A percentile compares a stretch with the other conserved stretches of the same genome.
Evolutionary conservation across 2,113 vertebrate species (phyloP).

Genomic region (Gymnorhina tibicen): DNA sequence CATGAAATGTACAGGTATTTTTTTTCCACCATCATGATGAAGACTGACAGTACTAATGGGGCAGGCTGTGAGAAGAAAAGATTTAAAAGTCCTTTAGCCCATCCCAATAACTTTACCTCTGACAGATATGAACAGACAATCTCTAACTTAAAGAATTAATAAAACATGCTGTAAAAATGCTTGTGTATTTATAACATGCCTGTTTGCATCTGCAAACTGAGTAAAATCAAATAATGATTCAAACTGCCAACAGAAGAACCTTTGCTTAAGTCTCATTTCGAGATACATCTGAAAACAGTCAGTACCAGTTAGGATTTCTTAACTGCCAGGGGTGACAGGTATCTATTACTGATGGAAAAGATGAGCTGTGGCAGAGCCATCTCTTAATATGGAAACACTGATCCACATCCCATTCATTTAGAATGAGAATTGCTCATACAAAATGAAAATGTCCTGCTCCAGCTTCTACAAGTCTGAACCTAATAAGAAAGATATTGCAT

Average conservation of each 20-base stretch:
- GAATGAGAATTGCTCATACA: not conserved
- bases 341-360: conserved; percentile 7
- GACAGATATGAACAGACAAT: not conserved
- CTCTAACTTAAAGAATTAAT: not conserved
- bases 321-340: not conserved
- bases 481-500: not conserved
- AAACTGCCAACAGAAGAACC: not conserved
- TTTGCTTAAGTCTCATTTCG: not conserved
- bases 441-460: not conserved
- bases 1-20: not conserved
- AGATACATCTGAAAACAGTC: not conserved
- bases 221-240: not conserved
- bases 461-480: not conserved
- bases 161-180: not conserved
- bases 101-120: not conserved
- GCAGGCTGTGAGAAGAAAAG: not conserved
- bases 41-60: not conserved
- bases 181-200: not conserved
- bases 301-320: not conserved
- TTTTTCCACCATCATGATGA: not conserved
- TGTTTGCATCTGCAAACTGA: not conserved
- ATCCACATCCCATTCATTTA: not conserved
- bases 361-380: not conserved
- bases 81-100: not conserved
- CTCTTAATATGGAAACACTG: not conserved